These are phyloP conservation scores for Drosophila rellima DNA, from an alignment of 2,888 invertebrate species.

Conservation along the genomic window DNA sequence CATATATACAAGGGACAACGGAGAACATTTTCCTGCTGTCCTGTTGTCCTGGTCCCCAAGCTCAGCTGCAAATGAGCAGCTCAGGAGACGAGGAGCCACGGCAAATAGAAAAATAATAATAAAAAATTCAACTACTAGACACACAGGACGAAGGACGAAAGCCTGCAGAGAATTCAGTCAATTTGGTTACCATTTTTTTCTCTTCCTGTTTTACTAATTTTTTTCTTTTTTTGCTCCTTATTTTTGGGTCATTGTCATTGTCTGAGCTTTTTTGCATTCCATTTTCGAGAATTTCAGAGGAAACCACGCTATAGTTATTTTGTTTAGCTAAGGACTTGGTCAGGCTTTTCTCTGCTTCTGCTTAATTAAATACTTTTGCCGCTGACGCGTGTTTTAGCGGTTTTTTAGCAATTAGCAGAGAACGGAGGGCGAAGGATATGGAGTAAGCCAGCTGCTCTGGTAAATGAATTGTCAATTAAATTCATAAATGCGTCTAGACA, in stretches of 20 bases:
- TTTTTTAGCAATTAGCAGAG: conserved; percentile 67
- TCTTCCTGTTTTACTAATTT: not conserved
- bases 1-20: conserved; percentile 12
- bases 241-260: conserved; percentile 52
- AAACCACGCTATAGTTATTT: conserved; percentile 25
- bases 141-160: conserved; percentile 27
- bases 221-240: not conserved
- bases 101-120: conserved; percentile 73
- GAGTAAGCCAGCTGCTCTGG: conserved; percentile 6
- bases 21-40: conserved; percentile 5
- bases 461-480: conserved; percentile 57
- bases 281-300: conserved; percentile 50
- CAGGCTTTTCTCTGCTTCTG: conserved; percentile 20
- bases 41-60: conserved; percentile 41
- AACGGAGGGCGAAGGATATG: not conserved
- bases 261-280: conserved; percentile 36
- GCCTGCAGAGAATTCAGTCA: conserved; percentile 72
- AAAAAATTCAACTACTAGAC: conserved; percentile 60
- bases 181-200: conserved; percentile 55
- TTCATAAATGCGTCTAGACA: conserved; percentile 70
- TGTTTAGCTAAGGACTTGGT: conserved; percentile 25
- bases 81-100: conserved; percentile 17
- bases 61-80: conserved; percentile 77
- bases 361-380: conserved; percentile 60
- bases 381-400: conserved; percentile 57